Conservation (phyloP, 2,888 invertebrate genomes). For the Chrysotoxum bicinctum region DNA sequence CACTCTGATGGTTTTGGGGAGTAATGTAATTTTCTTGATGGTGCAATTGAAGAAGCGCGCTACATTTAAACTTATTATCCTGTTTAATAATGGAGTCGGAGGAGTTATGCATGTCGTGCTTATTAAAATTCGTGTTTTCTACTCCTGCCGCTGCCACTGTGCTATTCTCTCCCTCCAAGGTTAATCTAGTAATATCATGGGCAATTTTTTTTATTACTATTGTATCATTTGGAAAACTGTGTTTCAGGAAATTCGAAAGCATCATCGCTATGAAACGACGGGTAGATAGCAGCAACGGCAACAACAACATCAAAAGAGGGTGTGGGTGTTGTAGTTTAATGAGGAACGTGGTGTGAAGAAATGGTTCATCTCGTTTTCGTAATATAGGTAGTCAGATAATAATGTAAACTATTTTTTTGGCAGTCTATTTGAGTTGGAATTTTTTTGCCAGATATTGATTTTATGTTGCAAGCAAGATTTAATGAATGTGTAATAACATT, state of each 20-base stretch:
- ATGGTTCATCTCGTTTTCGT: constrained; percentile 1
- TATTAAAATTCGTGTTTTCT: constrained; percentile 17
- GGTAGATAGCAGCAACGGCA: neutral
- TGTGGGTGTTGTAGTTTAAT: neutral
- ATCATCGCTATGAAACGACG: constrained; percentile 3
- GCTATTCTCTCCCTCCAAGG: constrained; percentile 13
- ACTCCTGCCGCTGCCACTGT: neutral
- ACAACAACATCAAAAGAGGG: neutral
- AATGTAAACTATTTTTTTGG: neutral
- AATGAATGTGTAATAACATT: too few relatives aligned
- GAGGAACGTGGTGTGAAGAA: constrained; percentile 9
- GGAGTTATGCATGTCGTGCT: constrained; percentile 8
- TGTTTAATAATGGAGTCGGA: constrained; percentile 26
- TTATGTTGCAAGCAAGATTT: too few relatives aligned
- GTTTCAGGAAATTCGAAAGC: constrained; percentile 12
- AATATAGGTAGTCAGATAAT: neutral
- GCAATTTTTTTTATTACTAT: constrained; percentile 64
- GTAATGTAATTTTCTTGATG: constrained; percentile 51
- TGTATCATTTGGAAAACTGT: constrained; percentile 61
- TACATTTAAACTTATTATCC: constrained; percentile 61
- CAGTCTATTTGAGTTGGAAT: too few relatives aligned
- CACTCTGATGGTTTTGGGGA: neutral
- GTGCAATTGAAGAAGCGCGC: constrained; percentile 46
- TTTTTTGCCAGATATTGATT: too few relatives aligned
- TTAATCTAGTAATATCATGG: constrained; percentile 54